These are phyloP conservation scores for Nothobranchius kuhntae DNA, from an alignment of 2,113 vertebrate genomes.

Conservation along the genomic window DNA sequence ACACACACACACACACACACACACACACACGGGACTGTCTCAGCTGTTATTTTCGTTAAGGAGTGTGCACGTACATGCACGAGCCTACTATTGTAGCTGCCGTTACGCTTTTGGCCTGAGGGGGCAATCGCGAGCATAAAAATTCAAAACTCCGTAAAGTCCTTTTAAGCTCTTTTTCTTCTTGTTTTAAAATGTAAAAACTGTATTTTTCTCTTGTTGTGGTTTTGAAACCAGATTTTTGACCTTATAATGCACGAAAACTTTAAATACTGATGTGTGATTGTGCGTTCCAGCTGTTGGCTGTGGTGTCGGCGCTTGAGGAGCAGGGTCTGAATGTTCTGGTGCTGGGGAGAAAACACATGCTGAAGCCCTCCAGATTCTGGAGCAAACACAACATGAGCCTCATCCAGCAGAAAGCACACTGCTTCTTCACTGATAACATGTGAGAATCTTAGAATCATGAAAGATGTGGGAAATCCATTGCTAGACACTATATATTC, in stretches of 20 bases:
- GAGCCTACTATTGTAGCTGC: no score
- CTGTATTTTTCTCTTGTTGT: neutral
- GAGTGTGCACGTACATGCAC: no score
- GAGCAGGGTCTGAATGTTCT: constrained; percentile 80
- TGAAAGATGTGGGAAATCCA: no score
- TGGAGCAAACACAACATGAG: constrained; percentile 85
- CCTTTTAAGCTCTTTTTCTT: neutral
- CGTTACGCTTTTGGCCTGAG: no score
- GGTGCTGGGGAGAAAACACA: constrained; percentile 95
- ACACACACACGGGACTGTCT: no score
- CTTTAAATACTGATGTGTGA: neutral
- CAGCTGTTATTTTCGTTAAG: no score
- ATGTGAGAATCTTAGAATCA: constrained; percentile 80
- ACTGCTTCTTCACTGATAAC: constrained; percentile 95
- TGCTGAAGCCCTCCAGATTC: constrained; percentile 75
- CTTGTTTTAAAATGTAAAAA: neutral
- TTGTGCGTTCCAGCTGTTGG: constrained; percentile 80
- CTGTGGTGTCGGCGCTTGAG: constrained; percentile 82
- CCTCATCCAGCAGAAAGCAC: constrained; percentile 82
- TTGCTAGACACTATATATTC: no score
- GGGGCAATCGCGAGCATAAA: no score
- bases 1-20: no score
- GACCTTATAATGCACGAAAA: neutral
- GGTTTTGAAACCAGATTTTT: no score
- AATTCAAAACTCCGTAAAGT: no score